A percentile compares a stretch with the other conserved stretches of the same genome.
phyloP scores from a whole-genome alignment of 1,140 invertebrate genomes.

The Heterodera schachtii region DNA sequence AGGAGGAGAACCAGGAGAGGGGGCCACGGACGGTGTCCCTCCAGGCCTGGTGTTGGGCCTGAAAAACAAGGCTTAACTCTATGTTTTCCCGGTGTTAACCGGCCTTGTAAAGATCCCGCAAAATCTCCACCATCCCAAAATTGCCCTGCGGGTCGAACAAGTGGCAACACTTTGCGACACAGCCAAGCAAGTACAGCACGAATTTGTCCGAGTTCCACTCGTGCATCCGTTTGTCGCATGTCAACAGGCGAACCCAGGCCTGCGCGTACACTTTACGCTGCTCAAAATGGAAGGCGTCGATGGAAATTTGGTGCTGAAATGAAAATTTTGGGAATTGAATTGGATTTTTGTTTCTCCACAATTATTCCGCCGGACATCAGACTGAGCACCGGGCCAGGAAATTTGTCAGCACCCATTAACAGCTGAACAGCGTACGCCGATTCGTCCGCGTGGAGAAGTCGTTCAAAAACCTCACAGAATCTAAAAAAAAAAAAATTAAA shows the following conservation, averaged over 20 bases:
- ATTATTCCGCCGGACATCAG: slow-evolving; percentile 35
- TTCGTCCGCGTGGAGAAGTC: slow-evolving; percentile 46
- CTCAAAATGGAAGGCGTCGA: slow-evolving; percentile 13
- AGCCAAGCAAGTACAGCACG: slow-evolving; percentile 41
- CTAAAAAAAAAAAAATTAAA: slow-evolving; percentile 32
- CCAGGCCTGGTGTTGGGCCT: slow-evolving; percentile 41
- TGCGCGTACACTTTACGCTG: slow-evolving; percentile 24
- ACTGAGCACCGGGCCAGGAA: slow-evolving; percentile 43
- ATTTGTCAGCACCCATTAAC: slow-evolving; percentile 46
- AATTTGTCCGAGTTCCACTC: slow-evolving; percentile 50
- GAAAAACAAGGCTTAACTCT: not conserved
- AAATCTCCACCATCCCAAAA: slow-evolving; percentile 40
- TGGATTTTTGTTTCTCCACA: slow-evolving; percentile 6
- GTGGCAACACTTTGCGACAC: slow-evolving; percentile 29
- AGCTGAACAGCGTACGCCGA: slow-evolving; percentile 43
- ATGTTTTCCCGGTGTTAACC: no score
- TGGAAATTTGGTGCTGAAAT: slow-evolving; percentile 37
- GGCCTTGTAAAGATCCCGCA: slow-evolving; percentile 38
- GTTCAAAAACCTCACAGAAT: slow-evolving; percentile 41
- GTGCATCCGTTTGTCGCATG: slow-evolving; percentile 31
- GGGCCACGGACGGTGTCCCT: slow-evolving; percentile 39
- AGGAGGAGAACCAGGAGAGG: slow-evolving; percentile 48
- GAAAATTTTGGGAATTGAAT: not conserved
- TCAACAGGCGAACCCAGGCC: slow-evolving; percentile 40
- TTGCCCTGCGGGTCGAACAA: slow-evolving; percentile 32